Evolutionary conservation across 2,113 vertebrate genomes (phyloP).

Genomic region (Calidris pugnax): DNA sequence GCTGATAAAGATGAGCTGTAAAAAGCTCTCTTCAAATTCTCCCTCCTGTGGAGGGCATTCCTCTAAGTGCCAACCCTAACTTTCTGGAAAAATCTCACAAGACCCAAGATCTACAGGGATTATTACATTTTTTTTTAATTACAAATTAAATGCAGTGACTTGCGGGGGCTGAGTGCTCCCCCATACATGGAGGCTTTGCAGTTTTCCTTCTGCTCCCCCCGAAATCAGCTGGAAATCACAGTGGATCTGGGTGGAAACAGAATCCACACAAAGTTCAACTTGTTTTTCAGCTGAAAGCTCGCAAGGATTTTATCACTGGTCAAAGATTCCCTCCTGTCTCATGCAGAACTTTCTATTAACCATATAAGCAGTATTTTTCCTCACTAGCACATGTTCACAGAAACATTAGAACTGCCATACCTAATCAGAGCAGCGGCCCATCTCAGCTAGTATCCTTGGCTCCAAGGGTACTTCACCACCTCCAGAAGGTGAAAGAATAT

Average conservation of each 20-base stretch:
- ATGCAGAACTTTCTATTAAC: not conserved
- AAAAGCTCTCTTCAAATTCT: not conserved
- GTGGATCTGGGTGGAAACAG: slow-evolving; percentile 15
- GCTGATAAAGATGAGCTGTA: not conserved
- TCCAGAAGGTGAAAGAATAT: not conserved
- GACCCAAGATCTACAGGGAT: not conserved
- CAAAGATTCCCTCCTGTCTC: slow-evolving; percentile 4
- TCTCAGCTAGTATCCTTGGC: not conserved
- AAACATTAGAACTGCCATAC: slow-evolving; percentile 20
- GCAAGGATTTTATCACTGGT: not conserved
- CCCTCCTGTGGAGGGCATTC: not conserved
- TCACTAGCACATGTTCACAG: not conserved
- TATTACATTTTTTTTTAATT: not conserved
- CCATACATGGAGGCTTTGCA: not conserved
- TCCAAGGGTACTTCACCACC: not conserved
- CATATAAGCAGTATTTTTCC: not conserved
- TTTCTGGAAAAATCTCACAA: not conserved
- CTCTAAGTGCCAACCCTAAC: not conserved
- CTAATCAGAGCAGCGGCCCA: not conserved
- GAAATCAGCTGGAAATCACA: slow-evolving; percentile 6
- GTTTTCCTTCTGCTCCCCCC: not conserved
- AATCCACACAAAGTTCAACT: slow-evolving; percentile 8
- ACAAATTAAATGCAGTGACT: not conserved
- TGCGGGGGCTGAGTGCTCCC: not conserved
- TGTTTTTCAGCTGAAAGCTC: slow-evolving; percentile 1